Conservation (phyloP, 2,113 vertebrate genomes). For the Pygoscelis adeliae region DNA sequence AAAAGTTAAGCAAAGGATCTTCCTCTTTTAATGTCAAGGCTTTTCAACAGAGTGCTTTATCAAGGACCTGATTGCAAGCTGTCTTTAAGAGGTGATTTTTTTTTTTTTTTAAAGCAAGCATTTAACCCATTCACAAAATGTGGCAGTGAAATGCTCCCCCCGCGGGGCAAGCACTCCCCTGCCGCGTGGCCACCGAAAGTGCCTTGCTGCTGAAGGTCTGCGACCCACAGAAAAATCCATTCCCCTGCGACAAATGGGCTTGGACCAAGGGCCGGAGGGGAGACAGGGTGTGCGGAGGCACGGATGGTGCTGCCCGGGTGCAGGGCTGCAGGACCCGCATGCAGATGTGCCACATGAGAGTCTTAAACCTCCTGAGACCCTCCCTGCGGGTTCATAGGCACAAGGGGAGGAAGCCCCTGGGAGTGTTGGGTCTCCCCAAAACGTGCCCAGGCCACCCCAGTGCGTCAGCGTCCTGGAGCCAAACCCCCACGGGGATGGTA, state of each 20-base stretch:
- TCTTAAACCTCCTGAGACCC: background rate
- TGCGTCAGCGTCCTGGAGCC: fast-evolving
- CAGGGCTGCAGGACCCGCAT: background rate
- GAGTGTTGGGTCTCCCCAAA: background rate
- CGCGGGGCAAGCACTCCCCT: background rate
- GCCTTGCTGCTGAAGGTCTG: background rate
- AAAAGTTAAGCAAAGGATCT: constrained; percentile 48
- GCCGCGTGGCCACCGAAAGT: fast-evolving
- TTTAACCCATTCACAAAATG: constrained; percentile 8
- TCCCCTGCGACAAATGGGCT: background rate
- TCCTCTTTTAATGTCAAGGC: constrained; percentile 57
- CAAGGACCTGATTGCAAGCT: constrained; percentile 23
- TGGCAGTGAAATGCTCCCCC: fast-evolving
- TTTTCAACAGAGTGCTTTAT: constrained; percentile 20
- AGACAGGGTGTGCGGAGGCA: background rate
- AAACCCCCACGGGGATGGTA: fast-evolving
- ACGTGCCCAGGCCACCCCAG: background rate
- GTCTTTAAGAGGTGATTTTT: background rate
- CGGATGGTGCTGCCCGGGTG: fast-evolving
- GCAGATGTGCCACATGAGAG: background rate
- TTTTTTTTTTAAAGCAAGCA: background rate
- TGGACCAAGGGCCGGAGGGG: fast-evolving
- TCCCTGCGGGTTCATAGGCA: background rate
- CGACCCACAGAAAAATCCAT: background rate
- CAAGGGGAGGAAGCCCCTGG: background rate